Percentiles rank a stretch among this genome's conserved stretches.
These are phyloP conservation scores for Remorina albescens DNA, from an alignment of 2,797 vertebrate genomes.

Conservation along the genomic window DNA sequence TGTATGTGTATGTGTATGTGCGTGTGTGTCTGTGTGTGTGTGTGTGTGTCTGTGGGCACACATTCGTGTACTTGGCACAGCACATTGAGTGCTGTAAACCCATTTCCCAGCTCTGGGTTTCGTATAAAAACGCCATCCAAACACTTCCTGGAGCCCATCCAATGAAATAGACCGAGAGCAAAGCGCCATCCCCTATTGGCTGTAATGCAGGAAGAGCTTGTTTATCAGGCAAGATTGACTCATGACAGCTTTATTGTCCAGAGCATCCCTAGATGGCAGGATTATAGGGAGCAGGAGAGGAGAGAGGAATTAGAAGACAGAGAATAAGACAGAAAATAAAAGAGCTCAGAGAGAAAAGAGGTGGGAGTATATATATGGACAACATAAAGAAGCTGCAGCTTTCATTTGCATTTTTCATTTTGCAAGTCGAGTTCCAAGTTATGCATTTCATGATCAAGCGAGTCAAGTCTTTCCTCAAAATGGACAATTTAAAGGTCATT, in stretches of 20 bases:
- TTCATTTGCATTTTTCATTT: background rate
- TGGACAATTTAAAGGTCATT: background rate
- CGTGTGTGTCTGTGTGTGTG: slow-evolving; percentile 1
- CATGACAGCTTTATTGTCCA: slow-evolving; percentile 69
- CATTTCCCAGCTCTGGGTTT: slow-evolving; percentile 68
- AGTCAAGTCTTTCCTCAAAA: background rate
- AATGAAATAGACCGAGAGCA: slow-evolving; percentile 51
- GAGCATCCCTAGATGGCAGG: slow-evolving; percentile 47
- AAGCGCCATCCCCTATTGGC: slow-evolving; percentile 49
- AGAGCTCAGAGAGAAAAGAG: background rate
- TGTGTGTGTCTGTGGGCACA: slow-evolving; percentile 3
- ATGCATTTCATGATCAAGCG: background rate
- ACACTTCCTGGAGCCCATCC: slow-evolving; percentile 63
- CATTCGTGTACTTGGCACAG: slow-evolving; percentile 39
- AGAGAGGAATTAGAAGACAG: slow-evolving; percentile 16
- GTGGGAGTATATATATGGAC: background rate
- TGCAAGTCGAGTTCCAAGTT: too few species aligned
- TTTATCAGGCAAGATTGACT: slow-evolving; percentile 70
- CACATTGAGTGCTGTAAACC: slow-evolving; percentile 52
- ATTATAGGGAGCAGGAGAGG: slow-evolving; percentile 48
- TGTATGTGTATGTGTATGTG: slow-evolving; percentile 2
- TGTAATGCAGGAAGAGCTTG: slow-evolving; percentile 59
- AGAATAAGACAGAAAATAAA: slow-evolving; percentile 31
- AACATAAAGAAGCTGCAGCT: background rate
- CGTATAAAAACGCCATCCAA: slow-evolving; percentile 65